Evolutionary conservation across 2,113 vertebrate species (phyloP).

Genomic region (Delphinapterus leucas): DNA sequence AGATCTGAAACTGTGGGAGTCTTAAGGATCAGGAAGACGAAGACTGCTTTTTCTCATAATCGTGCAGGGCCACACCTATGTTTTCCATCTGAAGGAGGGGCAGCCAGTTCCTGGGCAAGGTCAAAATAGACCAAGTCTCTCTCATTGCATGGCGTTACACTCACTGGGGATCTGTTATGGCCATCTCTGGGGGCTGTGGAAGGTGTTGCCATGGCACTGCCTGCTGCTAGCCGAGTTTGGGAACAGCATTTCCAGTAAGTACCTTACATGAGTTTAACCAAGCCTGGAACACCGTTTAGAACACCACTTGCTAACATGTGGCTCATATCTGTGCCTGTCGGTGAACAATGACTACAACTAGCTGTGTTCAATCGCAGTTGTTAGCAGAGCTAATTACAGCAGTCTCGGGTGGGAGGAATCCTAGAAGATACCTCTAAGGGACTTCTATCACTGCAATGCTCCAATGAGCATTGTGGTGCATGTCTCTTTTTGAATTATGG

Average conservation of each 20-base stretch:
- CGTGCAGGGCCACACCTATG: background rate
- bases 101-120: constrained; percentile 2
- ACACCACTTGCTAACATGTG: background rate
- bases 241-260: constrained; percentile 5
- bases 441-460: background rate
- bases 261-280: constrained; percentile 16
- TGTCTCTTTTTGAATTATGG: too few species aligned
- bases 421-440: background rate
- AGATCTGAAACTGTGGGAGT: background rate
- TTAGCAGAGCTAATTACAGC: constrained; percentile 56
- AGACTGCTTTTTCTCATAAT: constrained; percentile 13
- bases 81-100: background rate
- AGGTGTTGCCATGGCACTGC: background rate
- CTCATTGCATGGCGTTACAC: background rate
- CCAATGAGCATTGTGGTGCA: too few species aligned
- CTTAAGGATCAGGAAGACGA: background rate
- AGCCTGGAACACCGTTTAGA: constrained; percentile 40
- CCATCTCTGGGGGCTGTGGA: background rate
- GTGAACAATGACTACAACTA: constrained; percentile 46
- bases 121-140: constrained; percentile 12
- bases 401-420: background rate
- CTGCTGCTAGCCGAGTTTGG: constrained; percentile 13
- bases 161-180: background rate
- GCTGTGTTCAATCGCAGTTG: constrained; percentile 23
- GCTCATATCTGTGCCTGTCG: constrained; percentile 43